These are phyloP conservation scores for Pseudonaja textilis DNA, from an alignment of 2,113 vertebrate genomes.

Conservation along the genomic window DNA sequence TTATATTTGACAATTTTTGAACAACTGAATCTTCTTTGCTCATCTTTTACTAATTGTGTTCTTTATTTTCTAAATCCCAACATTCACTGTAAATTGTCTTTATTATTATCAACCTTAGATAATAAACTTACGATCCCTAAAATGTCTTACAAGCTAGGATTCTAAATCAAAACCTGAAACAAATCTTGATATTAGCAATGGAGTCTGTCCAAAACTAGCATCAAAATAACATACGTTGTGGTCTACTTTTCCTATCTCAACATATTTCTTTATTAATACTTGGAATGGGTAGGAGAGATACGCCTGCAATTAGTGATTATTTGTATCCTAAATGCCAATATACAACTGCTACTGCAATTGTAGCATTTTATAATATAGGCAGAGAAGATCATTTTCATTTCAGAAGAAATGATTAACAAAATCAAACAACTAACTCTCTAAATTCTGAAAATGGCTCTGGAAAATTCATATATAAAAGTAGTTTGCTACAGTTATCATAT, in stretches of 20 bases:
- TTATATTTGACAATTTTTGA: neutral
- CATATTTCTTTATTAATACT: neutral
- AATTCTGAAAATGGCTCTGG: neutral
- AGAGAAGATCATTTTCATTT: neutral
- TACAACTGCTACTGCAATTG: too few species aligned
- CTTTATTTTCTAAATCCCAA: neutral
- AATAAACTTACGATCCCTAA: neutral
- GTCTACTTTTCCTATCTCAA: neutral
- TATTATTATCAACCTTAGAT: neutral
- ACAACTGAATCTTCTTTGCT: neutral
- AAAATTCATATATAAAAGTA: neutral
- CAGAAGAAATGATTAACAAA: neutral
- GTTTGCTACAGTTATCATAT: neutral
- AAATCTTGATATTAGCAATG: neutral
- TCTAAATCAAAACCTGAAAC: neutral
- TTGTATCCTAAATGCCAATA: neutral
- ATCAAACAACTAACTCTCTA: neutral
- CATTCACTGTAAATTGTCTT: neutral
- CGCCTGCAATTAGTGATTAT: neutral
- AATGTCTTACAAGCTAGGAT: neutral
- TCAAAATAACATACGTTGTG: neutral
- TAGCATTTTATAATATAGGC: neutral
- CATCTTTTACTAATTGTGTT: neutral
- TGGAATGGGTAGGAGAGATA: neutral
- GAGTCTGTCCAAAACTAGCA: rapidly evolving